Percentiles rank a stretch among this genome's conserved stretches.
Evolutionary conservation across 2,113 vertebrate genomes (phyloP).

Genomic region (Synchiropus splendidus): DNA sequence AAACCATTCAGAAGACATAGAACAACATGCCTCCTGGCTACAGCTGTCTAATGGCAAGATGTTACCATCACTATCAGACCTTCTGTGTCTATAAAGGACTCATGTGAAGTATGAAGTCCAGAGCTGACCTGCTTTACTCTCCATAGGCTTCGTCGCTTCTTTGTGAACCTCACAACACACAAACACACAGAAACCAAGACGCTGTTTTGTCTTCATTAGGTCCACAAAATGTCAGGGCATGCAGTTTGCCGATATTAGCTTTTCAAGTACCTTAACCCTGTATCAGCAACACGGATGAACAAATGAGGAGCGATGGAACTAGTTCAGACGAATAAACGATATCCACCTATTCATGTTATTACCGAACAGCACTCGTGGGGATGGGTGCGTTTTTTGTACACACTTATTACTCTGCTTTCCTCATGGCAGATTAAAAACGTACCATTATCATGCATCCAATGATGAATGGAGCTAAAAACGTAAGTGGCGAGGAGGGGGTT

Average conservation of each 20-base stretch:
- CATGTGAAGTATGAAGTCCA: constrained; percentile 30
- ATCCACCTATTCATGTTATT: too few species aligned
- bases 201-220: constrained; percentile 67
- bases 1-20: constrained; percentile 52
- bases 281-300: constrained; percentile 47
- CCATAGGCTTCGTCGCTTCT: constrained; percentile 51
- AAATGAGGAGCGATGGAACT: constrained; percentile 30
- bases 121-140: constrained; percentile 66
- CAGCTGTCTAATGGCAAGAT: constrained; percentile 48
- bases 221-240: constrained; percentile 44
- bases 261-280: constrained; percentile 40
- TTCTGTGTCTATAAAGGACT: too few species aligned
- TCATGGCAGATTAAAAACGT: too few species aligned
- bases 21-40: constrained; percentile 45
- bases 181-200: constrained; percentile 53
- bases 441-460: too few species aligned
- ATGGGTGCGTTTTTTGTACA: too few species aligned
- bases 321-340: constrained; percentile 22
- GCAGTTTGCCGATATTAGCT: constrained; percentile 40
- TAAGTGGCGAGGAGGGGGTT: too few species aligned
- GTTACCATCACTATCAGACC: constrained; percentile 38
- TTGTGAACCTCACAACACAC: constrained; percentile 44
- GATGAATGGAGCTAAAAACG: too few species aligned
- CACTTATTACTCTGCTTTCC: too few species aligned
- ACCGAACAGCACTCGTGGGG: too few species aligned